Conservation (phyloP, 2,113 vertebrate species). For the Varanus salvator region DNA sequence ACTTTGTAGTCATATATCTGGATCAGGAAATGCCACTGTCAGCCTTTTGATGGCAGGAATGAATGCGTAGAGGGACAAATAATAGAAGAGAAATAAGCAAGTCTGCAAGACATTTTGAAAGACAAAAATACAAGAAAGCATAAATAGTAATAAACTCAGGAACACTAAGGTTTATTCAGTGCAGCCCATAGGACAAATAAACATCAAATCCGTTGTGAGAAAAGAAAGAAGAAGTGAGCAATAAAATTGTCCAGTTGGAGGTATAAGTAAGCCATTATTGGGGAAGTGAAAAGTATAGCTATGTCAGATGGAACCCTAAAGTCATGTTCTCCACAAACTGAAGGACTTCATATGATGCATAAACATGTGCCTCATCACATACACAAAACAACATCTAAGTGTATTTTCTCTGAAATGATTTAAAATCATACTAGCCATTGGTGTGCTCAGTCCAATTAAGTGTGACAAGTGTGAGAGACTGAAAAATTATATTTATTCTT, state of each 20-base stretch:
- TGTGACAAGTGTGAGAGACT: no score
- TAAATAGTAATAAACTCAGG: constrained; percentile 25
- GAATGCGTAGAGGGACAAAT: constrained; percentile 10
- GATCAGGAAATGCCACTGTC: constrained; percentile 10
- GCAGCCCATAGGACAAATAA: constrained; percentile 23
- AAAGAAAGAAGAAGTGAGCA: not conserved
- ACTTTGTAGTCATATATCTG: constrained; percentile 16
- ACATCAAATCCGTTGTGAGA: not conserved
- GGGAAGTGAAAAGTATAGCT: not conserved
- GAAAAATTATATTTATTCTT: no score
- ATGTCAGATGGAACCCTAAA: not conserved
- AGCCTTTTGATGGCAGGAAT: constrained; percentile 27
- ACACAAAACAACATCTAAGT: no score
- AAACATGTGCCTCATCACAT: no score
- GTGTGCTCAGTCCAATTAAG: no score
- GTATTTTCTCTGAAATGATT: no score
- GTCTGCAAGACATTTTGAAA: constrained; percentile 11
- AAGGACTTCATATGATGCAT: not conserved
- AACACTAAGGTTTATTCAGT: constrained; percentile 19
- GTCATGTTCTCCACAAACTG: constrained; percentile 1
- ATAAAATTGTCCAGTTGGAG: constrained; percentile 5
- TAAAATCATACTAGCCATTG: no score
- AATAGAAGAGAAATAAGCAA: constrained; percentile 13
- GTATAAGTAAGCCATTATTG: not conserved
- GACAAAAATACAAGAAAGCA: constrained; percentile 31